Evolutionary conservation across 1,140 invertebrate species (phyloP), one percentile per base, ranked within the genome.

Genomic region (Caenorhabditis tropicalis): DNA sequence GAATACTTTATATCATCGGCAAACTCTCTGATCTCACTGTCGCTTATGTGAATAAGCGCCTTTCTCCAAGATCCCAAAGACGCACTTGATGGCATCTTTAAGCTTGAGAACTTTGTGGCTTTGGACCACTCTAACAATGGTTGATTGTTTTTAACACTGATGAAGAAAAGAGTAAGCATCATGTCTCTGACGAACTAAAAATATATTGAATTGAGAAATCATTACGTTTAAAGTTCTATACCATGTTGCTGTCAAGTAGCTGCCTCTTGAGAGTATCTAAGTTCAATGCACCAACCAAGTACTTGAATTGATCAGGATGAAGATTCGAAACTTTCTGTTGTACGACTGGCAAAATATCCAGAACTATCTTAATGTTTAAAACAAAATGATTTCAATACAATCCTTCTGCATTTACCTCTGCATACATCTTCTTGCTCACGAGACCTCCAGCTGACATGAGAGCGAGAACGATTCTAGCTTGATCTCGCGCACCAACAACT

Each of bases 131-230:
- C 33, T 21, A 74, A 6, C 19, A 74, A 46, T 21, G 15, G 36
- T 24, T 74, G 65, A 46, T 74, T 39, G n/a, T 74, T 74, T 24
- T 43, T 74, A 7, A 43, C 43, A 48, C 86, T 86, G 29, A 80
- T 49, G 15, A 82, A 31, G 36, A 85, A 81, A 7, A 84, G 29
- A 16, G 80, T 81, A 1, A 82, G 24, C 24, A 87, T 65, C 24
- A 85, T 27, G 29, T 87, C 83, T 46, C 83, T n/a, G 15, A 81
- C 39, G 39, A 87, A 82, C 85, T 86, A 51, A 84, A 86, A 84
- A 2, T 2, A 48, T 33, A 51, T 0, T 9, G 27, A 48, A 19
- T 19, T 15, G n/a, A 27, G 7, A 0, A 19, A 74, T 12, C 19
- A 15, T 10, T 31, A 3, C 2, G 21, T 31, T 43, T 43, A 48